Conservation (phyloP, 2,797 vertebrate species). For the Manis javanica region DNA sequence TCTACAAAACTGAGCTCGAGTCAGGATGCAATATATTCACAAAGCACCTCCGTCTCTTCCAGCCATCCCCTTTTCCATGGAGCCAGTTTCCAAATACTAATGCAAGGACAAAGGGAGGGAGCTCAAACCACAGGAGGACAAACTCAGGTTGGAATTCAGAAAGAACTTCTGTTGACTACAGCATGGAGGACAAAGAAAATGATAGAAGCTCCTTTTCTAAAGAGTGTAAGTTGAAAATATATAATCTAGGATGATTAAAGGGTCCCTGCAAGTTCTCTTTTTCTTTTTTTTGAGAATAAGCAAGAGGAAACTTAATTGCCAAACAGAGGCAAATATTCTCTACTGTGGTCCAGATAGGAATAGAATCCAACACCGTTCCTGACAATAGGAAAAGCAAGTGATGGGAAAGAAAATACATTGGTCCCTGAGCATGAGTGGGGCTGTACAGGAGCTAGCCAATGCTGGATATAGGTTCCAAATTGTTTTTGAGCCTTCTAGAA, state of each 20-base stretch:
- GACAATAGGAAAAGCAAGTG: background rate
- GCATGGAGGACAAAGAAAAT: background rate
- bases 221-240: background rate
- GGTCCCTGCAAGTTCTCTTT: background rate
- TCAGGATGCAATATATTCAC: background rate
- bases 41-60: background rate
- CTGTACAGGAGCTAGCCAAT: background rate
- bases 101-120: background rate
- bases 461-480: background rate
- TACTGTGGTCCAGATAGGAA: background rate
- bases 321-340: background rate
- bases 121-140: background rate
- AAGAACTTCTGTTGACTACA: background rate
- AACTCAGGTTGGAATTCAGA: background rate
- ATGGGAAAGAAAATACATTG: background rate
- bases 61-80: background rate
- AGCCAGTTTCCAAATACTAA: slow-evolving; percentile 4
- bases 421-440: background rate
- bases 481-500: background rate
- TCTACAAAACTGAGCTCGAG: slow-evolving; percentile 8
- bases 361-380: background rate
- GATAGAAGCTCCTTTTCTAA: background rate
- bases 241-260: background rate
- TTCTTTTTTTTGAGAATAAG: slow-evolving; percentile 23
- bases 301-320: background rate